Evolutionary conservation across 1,140 invertebrate species (phyloP).

Genomic region (Neoseiulus cucumeris): DNA sequence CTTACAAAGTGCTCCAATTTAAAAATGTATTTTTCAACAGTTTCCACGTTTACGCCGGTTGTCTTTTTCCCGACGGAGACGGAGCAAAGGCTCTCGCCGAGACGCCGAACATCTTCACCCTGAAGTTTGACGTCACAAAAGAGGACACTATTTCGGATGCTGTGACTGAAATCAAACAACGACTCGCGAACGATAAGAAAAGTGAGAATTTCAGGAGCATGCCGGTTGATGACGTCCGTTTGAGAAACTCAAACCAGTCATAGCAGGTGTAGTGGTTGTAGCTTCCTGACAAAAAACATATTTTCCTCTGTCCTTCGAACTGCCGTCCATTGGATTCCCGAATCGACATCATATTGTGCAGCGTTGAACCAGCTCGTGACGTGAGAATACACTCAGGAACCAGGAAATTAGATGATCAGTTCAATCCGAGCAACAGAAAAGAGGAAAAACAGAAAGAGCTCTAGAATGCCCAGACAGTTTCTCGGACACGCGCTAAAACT

Average conservation of each 20-base stretch:
- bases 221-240: no score
- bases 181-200: slow-evolving; percentile 13
- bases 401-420: no score
- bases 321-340: no score
- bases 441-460: background rate
- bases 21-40: no score
- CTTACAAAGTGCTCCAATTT: no score
- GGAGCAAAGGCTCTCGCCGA: slow-evolving; percentile 27
- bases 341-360: no score
- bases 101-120: slow-evolving; percentile 26
- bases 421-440: background rate
- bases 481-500: background rate
- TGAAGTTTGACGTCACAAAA: slow-evolving; percentile 45
- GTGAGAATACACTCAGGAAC: no score
- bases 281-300: no score
- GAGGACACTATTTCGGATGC: slow-evolving; percentile 32
- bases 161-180: slow-evolving; percentile 13
- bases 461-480: background rate
- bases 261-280: no score
- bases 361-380: no score
- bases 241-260: background rate
- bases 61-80: slow-evolving; percentile 34
- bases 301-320: no score
- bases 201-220: no score
- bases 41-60: slow-evolving; percentile 37